A percentile compares a stretch with the other conserved stretches of the same genome.
Conservation (phyloP, 2,797 vertebrate species). For the Notoglanidium macrostoma region DNA sequence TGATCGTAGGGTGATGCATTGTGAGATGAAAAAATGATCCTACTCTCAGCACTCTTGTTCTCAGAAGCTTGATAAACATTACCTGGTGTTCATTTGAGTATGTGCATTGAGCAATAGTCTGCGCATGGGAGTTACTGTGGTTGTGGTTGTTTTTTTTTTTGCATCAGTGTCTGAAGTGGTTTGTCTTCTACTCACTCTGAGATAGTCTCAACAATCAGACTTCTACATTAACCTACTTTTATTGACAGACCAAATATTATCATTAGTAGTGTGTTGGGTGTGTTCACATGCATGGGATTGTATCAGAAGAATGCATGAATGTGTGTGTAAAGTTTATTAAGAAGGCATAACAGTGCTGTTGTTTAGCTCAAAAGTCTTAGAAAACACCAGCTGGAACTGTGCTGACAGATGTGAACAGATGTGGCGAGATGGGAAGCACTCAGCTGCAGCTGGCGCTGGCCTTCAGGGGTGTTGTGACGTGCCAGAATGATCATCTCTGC, state of each 20-base stretch:
- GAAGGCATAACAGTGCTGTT: constrained; percentile 63
- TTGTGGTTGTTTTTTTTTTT: constrained; percentile 37
- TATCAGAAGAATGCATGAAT: constrained; percentile 50
- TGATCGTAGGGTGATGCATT: not conserved
- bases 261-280: constrained; percentile 25
- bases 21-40: constrained; percentile 18
- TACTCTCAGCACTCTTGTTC: constrained; percentile 21
- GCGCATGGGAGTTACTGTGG: constrained; percentile 50
- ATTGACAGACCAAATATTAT: constrained; percentile 47
- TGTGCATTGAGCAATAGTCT: constrained; percentile 29
- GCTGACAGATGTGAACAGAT: constrained; percentile 79
- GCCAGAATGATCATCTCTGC: constrained; percentile 67
- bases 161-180: constrained; percentile 38
- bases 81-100: constrained; percentile 7
- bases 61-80: constrained; percentile 29
- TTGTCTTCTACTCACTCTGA: constrained; percentile 42
- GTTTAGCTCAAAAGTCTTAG: constrained; percentile 64
- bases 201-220: constrained; percentile 8
- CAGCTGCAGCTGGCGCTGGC: constrained; percentile 72
- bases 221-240: constrained; percentile 24
- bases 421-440: constrained; percentile 71
- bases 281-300: constrained; percentile 39
- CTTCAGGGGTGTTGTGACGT: constrained; percentile 70
- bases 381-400: constrained; percentile 63
- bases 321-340: constrained; percentile 54